Conservation (phyloP, 1,140 invertebrate genomes). For the Listronotus oregonensis region DNA sequence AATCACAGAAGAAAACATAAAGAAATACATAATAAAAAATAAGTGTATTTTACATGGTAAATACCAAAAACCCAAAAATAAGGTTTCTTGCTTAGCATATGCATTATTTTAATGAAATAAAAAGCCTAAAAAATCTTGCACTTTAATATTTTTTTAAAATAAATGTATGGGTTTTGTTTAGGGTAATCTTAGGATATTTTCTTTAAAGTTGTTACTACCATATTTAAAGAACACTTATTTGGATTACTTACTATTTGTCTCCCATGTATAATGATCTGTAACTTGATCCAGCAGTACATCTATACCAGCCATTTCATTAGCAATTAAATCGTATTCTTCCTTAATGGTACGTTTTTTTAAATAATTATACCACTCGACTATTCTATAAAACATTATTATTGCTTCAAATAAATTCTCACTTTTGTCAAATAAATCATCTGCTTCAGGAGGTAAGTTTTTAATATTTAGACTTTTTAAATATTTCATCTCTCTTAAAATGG, state of each 20-base stretch:
- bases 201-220: too few species aligned
- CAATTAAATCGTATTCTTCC: slow-evolving; percentile 71
- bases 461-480: slow-evolving; percentile 67
- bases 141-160: too few species aligned
- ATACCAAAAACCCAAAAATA: too few species aligned
- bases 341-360: slow-evolving; percentile 67
- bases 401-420: slow-evolving; percentile 60
- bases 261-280: slow-evolving; percentile 70
- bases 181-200: too few species aligned
- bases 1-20: too few species aligned
- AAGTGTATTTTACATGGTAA: too few species aligned
- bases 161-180: too few species aligned
- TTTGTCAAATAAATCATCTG: slow-evolving; percentile 60
- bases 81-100: too few species aligned
- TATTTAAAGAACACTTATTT: too few species aligned
- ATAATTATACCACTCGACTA: slow-evolving; percentile 69
- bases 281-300: slow-evolving; percentile 67
- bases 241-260: slow-evolving; percentile 63
- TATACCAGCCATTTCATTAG: slow-evolving; percentile 67
- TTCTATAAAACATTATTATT: slow-evolving; percentile 58
- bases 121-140: too few species aligned
- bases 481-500: slow-evolving; percentile 65
- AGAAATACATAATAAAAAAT: too few species aligned
- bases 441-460: slow-evolving; percentile 60
- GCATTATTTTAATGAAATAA: too few species aligned